Evolutionary conservation across 2,113 vertebrate genomes (phyloP), one percentile per base, ranked within the genome.

Genomic region (Leptodactylus fuscus): DNA sequence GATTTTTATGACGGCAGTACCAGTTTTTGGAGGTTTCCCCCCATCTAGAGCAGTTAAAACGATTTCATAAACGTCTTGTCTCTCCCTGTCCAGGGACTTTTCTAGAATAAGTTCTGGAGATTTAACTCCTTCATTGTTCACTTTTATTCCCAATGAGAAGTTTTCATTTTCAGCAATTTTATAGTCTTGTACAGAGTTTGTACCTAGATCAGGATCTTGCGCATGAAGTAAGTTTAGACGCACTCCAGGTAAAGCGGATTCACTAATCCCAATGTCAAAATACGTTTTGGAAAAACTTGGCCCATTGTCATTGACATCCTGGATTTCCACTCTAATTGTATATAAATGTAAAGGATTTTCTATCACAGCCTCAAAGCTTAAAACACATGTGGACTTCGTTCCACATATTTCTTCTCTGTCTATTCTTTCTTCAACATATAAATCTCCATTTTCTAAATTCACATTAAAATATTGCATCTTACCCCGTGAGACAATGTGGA

Each of bases 241-340:
- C 55, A 90, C 73, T 1, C 94, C 94, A 82, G 90, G 90, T 41
- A 32, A 77, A 0, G 90, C 90, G 0, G 90, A 13, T 55, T 96
- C 93, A 8, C 87, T 89, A 0, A 95, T 91, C 58, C 92, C 88
- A 76, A 94, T 87, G 80, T 86, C 75, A 69, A 92, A 81, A 24
- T 38, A 22, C 36, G 88, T 83, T 79, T 85, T 91, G 0, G 89
- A 36, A n/a, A 96, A 95, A 1, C 38, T 74, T 0, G 94, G 95
- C 0, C 90, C 85, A 6, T 95, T 95, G 70, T 96, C 95, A 55
- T 96, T 96, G 70, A 95, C 90, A 85, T 95, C 95, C 24, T 90
- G 58, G 55, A 96, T 91, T 4, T 90, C 87, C 20, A 96, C 81
- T 0, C 87, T 90, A 12, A 96, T 16, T 0, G 90, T 92, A 86